Percentiles rank a stretch among this genome's conserved stretches.
These are phyloP conservation scores for Andricus quercusramuli DNA, from an alignment of 2,888 invertebrate genomes.

Conservation along the genomic window DNA sequence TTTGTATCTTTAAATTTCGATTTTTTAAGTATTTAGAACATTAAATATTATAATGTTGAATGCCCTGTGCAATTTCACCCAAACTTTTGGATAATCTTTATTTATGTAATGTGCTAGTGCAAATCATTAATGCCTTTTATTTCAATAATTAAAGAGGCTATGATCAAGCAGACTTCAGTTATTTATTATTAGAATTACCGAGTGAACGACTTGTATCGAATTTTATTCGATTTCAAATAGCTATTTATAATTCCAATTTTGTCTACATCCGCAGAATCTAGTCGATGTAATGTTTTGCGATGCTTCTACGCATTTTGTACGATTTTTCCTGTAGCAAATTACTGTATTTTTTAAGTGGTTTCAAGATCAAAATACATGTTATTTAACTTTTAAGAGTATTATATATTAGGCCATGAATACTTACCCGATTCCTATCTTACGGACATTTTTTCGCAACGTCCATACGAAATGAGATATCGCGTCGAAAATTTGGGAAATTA, in stretches of 20 bases:
- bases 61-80: too few species aligned
- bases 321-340: not conserved
- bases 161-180: not conserved
- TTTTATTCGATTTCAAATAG: not conserved
- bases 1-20: too few species aligned
- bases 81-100: too few species aligned
- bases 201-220: not conserved
- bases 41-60: too few species aligned
- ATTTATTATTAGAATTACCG: not conserved
- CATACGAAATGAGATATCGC: too few species aligned
- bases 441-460: too few species aligned
- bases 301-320: not conserved
- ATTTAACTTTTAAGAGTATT: not conserved
- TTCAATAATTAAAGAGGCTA: not conserved
- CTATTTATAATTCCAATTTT: not conserved
- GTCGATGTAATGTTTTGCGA: not conserved
- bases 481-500: too few species aligned
- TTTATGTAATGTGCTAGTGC: too few species aligned
- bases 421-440: too few species aligned
- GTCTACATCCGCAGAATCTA: constrained; percentile 1
- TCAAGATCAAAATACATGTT: not conserved
- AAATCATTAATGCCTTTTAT: too few species aligned
- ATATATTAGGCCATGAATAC: not conserved
- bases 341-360: not conserved
- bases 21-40: too few species aligned